Evolutionary conservation across 2,113 vertebrate species (phyloP).

Genomic region (Stomatorhinus ivindoensis): DNA sequence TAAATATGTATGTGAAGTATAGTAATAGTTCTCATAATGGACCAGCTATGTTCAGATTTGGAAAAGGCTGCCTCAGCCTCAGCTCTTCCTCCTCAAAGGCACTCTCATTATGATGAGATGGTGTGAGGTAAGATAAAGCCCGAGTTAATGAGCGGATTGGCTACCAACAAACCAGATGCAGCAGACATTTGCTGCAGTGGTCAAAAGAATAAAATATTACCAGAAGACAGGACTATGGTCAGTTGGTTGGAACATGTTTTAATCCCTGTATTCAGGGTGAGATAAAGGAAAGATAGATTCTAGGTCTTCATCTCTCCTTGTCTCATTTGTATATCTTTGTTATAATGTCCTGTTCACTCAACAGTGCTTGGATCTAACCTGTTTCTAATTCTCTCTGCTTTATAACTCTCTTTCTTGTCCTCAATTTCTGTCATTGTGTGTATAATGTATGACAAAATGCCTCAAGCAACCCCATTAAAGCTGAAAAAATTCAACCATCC

Average conservation of each 20-base stretch:
- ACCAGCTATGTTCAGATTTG: background rate
- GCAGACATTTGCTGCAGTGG: background rate
- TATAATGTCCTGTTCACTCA: slow-evolving; percentile 11
- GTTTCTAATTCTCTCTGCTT: slow-evolving; percentile 18
- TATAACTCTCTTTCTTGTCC: slow-evolving; percentile 17
- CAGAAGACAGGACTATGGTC: background rate
- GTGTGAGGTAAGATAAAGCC: background rate
- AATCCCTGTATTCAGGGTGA: background rate
- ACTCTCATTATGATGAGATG: background rate
- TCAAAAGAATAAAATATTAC: background rate
- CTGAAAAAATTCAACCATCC: background rate
- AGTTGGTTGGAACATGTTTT: background rate
- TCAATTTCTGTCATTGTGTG: background rate
- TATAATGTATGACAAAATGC: background rate
- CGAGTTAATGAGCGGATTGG: background rate
- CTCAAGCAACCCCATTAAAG: background rate
- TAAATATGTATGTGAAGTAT: background rate
- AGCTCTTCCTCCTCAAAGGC: background rate
- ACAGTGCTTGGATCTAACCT: background rate
- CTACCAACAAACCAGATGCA: background rate
- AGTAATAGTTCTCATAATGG: background rate
- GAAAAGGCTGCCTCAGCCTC: background rate
- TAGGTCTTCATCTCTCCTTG: background rate
- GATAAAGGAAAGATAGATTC: background rate
- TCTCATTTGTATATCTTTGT: background rate